Evolutionary conservation across 1,140 invertebrate genomes (phyloP).

Genomic region (Forficula auricularia): DNA sequence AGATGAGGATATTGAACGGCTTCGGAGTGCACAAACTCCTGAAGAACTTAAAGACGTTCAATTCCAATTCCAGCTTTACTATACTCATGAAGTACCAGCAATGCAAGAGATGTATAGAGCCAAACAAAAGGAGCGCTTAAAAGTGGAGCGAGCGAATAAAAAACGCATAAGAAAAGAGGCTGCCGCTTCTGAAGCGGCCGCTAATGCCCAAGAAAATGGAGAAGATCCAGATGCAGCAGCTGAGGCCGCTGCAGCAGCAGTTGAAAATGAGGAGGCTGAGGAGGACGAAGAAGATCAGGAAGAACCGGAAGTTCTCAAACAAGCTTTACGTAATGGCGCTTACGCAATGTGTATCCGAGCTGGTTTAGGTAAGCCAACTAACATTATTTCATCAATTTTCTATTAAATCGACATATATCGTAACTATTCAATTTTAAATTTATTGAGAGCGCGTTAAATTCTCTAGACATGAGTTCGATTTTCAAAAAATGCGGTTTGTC

Average conservation of each 20-base stretch:
- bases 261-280: slow-evolving; percentile 31
- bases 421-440: too few species aligned
- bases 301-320: slow-evolving; percentile 50
- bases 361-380: too few species aligned
- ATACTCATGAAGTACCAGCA: slow-evolving; percentile 62
- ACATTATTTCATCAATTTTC: too few species aligned
- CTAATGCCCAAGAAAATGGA: slow-evolving; percentile 28
- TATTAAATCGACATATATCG: too few species aligned
- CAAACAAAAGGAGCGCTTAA: slow-evolving; percentile 32
- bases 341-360: slow-evolving; percentile 73
- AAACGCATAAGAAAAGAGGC: slow-evolving; percentile 25
- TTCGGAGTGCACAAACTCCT: slow-evolving; percentile 62
- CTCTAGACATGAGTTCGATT: too few species aligned
- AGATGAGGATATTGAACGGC: slow-evolving; percentile 70
- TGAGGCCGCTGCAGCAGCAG: slow-evolving; percentile 24
- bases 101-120: slow-evolving; percentile 56
- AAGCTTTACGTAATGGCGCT: slow-evolving; percentile 66
- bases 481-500: too few species aligned
- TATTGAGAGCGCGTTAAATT: too few species aligned
- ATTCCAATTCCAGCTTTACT: slow-evolving; percentile 84
- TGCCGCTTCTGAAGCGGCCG: slow-evolving; percentile 38
- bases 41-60: slow-evolving; percentile 88
- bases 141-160: slow-evolving; percentile 20
- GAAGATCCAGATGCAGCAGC: slow-evolving; percentile 29
- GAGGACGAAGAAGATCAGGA: slow-evolving; percentile 40